Evolutionary conservation across 2,113 vertebrate genomes (phyloP).

Genomic region (Galeopterus variegatus): DNA sequence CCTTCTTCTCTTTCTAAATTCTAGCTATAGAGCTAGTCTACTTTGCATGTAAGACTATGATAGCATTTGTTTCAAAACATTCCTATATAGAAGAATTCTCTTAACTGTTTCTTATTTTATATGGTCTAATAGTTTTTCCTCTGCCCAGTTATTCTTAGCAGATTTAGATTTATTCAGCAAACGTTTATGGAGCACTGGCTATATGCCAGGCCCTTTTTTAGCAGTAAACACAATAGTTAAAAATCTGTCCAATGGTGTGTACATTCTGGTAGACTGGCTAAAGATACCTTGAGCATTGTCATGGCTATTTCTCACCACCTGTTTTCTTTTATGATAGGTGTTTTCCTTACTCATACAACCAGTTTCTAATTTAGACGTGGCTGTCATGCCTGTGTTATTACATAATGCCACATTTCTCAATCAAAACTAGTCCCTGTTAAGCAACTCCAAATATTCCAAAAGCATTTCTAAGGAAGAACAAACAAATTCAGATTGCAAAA

Average conservation of each 20-base stretch:
- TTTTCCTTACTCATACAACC: constrained; percentile 33
- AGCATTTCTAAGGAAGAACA: constrained; percentile 33
- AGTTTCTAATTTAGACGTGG: constrained; percentile 31
- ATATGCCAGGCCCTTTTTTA: constrained; percentile 6
- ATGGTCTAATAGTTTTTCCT: neutral
- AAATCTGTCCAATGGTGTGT: neutral
- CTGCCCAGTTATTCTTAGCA: neutral
- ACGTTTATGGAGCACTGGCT: neutral
- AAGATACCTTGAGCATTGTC: neutral
- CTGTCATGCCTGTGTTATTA: constrained; percentile 33
- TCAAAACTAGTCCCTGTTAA: constrained; percentile 57
- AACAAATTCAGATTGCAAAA: constrained; percentile 57
- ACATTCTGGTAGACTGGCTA: neutral
- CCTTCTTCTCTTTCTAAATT: neutral
- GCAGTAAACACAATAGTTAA: neutral
- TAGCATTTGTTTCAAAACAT: neutral
- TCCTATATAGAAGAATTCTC: constrained; percentile 3
- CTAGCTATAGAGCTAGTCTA: constrained; percentile 20
- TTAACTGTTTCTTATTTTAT: neutral
- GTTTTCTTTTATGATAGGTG: neutral
- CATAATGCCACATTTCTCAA: constrained; percentile 72
- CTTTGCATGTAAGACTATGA: constrained; percentile 7
- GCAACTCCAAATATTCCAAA: constrained; percentile 66
- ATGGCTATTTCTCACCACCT: neutral
- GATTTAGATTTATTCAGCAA: constrained; percentile 37